A percentile compares a stretch with the other conserved stretches of the same genome.
These are phyloP conservation scores for Chesias legatella DNA, from an alignment of 2,888 invertebrate genomes.

Conservation along the genomic window DNA sequence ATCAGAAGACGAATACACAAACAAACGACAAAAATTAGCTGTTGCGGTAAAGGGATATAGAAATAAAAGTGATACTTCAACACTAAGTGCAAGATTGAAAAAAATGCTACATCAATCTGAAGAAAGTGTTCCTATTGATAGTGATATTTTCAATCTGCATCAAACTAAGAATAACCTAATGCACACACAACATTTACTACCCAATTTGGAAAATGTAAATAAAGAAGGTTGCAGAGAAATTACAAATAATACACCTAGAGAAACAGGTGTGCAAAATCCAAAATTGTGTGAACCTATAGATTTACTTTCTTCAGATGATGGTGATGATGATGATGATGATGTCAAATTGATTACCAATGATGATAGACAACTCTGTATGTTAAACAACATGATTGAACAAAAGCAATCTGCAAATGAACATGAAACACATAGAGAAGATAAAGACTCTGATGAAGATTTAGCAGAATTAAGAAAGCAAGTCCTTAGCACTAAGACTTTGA, in stretches of 20 bases:
- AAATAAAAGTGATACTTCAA: slow-evolving; percentile 53
- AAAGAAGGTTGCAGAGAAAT: slow-evolving; percentile 12
- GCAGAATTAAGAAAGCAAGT: slow-evolving; percentile 69
- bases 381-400: slow-evolving; percentile 11
- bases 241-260: slow-evolving; percentile 7
- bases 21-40: slow-evolving; percentile 72
- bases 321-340: slow-evolving; percentile 19
- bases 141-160: slow-evolving; percentile 2
- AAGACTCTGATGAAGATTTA: slow-evolving; percentile 70
- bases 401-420: slow-evolving; percentile 16
- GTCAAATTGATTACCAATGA: slow-evolving; percentile 12
- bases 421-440: slow-evolving; percentile 31
- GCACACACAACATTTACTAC: slow-evolving; percentile 14
- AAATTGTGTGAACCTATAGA: slow-evolving; percentile 16
- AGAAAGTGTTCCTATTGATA: slow-evolving; percentile 22
- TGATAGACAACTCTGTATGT: slow-evolving; percentile 1
- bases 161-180: slow-evolving; percentile 13
- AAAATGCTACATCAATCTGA: slow-evolving; percentile 57
- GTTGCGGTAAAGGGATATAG: slow-evolving; percentile 74
- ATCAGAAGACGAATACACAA: slow-evolving; percentile 67
- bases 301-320: slow-evolving; percentile 20
- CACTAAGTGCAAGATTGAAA: slow-evolving; percentile 62
- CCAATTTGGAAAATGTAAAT: slow-evolving; percentile 14
- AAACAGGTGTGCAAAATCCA: background rate
- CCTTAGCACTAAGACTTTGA: slow-evolving; percentile 62